Evolutionary conservation across 2,797 vertebrate genomes (phyloP), one percentile per base, ranked within the genome.

Genomic region (Melanotaenia nigrans): DNA sequence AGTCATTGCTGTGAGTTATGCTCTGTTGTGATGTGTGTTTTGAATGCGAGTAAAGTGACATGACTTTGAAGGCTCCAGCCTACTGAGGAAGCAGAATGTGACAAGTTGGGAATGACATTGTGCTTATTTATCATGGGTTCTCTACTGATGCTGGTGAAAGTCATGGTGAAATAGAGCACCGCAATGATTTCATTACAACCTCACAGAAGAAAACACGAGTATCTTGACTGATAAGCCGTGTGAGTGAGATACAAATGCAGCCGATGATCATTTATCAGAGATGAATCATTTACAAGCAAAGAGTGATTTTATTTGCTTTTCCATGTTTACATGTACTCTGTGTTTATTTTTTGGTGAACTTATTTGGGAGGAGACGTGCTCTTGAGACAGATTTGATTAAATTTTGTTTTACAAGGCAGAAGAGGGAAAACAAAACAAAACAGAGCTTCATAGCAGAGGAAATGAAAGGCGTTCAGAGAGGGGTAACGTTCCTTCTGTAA

Each of bases 401-500:
- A 68, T 49, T 58, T 81, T 78, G 45, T 60, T 65, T 79, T 68
- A 60, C 54, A 42, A 75, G 64, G 71, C 54, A 32, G 22, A 66
- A 53, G 28, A 4, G 30, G 10, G 14, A 42, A 42, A 42, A 35
- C 57, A 71, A 69, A 58, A 73, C 18, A 35, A 38, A 61, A 12
- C 25, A 20, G n/a, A 54, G 71, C 33, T 79, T 55, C 66, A 71
- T 49, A 65, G 71, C 45, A 71, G 79, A 91, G 84, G 84, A 90
- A 92, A 89, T 91, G 81, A 91, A 89, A 75, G 60, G 20, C 40
- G 32, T 53, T 25, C 66, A 61, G 53, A 76, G 82, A 64, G 70
- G 73, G 65, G 51, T 59, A 71, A 67, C 24, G 40, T 71, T 84
- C 70, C 56, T 64, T 84, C 77, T 81, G 73, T 73, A 83, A 89